phyloP scores from a whole-genome alignment of 2,888 invertebrate species.

The Epicampocera succincta region DNA sequence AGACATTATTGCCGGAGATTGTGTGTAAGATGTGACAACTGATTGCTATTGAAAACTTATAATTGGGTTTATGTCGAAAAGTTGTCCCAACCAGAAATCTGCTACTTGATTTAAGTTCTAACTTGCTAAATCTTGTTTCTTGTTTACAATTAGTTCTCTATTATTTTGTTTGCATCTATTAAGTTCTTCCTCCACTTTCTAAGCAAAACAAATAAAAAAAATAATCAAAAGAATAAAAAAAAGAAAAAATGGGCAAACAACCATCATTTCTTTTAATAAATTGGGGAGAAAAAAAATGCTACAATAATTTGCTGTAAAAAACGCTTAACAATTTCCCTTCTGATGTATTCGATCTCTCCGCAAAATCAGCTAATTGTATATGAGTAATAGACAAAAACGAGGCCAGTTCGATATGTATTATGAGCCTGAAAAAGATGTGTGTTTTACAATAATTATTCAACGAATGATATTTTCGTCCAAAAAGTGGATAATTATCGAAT shows the following conservation, averaged over 20 bases:
- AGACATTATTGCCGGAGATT: no score
- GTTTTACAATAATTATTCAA: no score
- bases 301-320: constrained; percentile 60
- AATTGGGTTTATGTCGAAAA: neutral
- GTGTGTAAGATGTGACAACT: no score
- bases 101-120: constrained; percentile 40
- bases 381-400: constrained; percentile 31
- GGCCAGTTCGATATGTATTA: neutral
- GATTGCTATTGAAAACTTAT: neutral
- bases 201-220: neutral
- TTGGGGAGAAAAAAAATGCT: constrained; percentile 23
- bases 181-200: constrained; percentile 10
- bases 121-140: constrained; percentile 36
- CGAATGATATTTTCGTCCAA: no score
- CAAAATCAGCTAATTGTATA: neutral
- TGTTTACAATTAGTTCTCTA: constrained; percentile 41
- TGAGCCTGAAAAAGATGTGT: no score
- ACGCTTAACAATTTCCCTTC: constrained; percentile 63
- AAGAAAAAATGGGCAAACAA: neutral
- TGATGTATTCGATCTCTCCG: constrained; percentile 19
- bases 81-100: constrained; percentile 36
- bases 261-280: constrained; percentile 48
- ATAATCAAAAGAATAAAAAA: neutral
- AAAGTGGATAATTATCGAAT: no score
- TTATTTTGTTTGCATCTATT: constrained; percentile 19